A percentile compares a stretch with the other conserved stretches of the same genome.
phyloP scores from a whole-genome alignment of 2,888 invertebrate genomes.

The Metopia argyrocephala region DNA sequence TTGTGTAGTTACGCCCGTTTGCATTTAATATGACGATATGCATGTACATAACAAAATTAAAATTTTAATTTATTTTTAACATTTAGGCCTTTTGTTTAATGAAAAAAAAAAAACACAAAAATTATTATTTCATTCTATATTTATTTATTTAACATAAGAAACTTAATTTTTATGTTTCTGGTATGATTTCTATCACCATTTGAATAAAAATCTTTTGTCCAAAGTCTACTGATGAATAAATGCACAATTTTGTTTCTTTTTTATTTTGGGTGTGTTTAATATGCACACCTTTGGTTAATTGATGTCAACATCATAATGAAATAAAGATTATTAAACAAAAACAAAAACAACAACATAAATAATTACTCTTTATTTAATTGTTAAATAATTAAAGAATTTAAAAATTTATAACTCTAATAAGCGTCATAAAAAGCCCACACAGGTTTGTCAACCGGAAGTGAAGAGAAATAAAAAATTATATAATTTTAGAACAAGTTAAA shows the following conservation, averaged over 20 bases:
- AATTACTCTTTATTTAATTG: too few species aligned
- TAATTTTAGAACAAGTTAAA: too few species aligned
- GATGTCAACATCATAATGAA: background rate
- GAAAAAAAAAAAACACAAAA: background rate
- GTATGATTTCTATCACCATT: background rate
- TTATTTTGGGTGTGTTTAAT: background rate
- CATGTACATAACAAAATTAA: too few species aligned
- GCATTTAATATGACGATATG: too few species aligned
- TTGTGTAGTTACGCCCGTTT: too few species aligned
- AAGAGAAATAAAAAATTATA: too few species aligned
- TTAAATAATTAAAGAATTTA: too few species aligned
- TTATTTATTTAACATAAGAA: background rate
- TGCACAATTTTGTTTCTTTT: background rate
- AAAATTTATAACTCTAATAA: too few species aligned
- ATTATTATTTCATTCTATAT: background rate
- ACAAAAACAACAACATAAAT: background rate
- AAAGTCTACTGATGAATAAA: conserved; percentile 7
- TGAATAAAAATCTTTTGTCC: background rate
- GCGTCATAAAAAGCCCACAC: too few species aligned
- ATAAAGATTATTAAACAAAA: background rate
- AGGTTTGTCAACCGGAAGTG: too few species aligned
- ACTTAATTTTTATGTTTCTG: background rate
- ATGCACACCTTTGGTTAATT: background rate
- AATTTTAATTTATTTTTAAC: background rate
- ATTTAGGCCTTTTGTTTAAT: background rate